A percentile compares a stretch with the other conserved stretches of the same genome.
Conservation (phyloP, 2,888 invertebrate species). For the Dichetophora obliterata region DNA sequence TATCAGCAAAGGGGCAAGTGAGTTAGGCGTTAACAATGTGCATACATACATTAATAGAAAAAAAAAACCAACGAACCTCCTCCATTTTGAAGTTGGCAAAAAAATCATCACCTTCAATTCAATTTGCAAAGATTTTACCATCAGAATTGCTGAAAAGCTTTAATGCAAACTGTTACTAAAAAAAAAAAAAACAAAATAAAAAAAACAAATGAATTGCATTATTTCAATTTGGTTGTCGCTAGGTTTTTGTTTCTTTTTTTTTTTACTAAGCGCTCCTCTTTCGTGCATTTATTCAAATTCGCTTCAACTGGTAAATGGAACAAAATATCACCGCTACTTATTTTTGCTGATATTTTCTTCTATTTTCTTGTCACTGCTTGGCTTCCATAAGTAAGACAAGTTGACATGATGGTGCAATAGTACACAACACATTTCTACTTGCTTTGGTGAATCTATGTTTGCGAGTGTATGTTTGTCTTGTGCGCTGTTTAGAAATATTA, state of each 20-base stretch:
- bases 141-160: too few species aligned
- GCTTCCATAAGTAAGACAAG: constrained; percentile 35
- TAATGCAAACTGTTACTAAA: too few species aligned
- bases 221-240: background rate
- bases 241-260: background rate
- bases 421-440: constrained; percentile 56
- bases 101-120: too few species aligned
- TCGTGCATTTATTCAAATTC: constrained; percentile 63
- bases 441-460: constrained; percentile 26
- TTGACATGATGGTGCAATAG: constrained; percentile 57
- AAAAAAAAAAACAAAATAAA: too few species aligned
- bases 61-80: too few species aligned
- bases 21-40: too few species aligned
- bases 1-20: too few species aligned
- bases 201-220: too few species aligned
- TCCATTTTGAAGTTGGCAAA: too few species aligned
- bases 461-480: background rate
- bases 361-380: constrained; percentile 41
- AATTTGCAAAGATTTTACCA: too few species aligned
- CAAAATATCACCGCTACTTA: constrained; percentile 60
- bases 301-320: constrained; percentile 68
- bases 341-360: constrained; percentile 1
- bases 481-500: background rate
- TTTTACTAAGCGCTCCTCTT: background rate
- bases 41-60: too few species aligned